Conservation (phyloP, 2,797 vertebrate species). For the Petrocephalus sullivani region DNA sequence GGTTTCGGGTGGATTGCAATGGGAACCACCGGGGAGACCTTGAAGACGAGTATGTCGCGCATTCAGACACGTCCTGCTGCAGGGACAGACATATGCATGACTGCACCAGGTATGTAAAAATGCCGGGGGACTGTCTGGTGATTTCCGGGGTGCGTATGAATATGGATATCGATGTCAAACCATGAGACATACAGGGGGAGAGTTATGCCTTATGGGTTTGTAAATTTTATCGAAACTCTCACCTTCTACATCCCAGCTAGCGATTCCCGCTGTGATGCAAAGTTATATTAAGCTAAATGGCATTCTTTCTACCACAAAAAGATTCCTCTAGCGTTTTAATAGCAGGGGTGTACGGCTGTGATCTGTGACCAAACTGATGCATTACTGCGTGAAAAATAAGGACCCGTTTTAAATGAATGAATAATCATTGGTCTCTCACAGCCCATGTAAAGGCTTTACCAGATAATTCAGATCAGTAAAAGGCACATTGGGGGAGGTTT, state of each 20-base stretch:
- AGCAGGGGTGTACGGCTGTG: constrained; percentile 29
- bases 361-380: constrained; percentile 5
- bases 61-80: constrained; percentile 37
- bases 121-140: constrained; percentile 25
- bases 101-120: constrained; percentile 43
- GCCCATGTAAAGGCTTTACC: constrained; percentile 22
- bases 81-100: constrained; percentile 45
- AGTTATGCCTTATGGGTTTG: constrained; percentile 63
- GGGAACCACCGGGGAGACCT: constrained; percentile 19
- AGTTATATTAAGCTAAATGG: constrained; percentile 58
- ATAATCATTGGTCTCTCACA: constrained; percentile 8
- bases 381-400: not conserved
- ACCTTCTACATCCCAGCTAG: constrained; percentile 81
- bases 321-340: constrained; percentile 43
- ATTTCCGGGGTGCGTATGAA: constrained; percentile 52
- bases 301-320: constrained; percentile 48
- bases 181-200: constrained; percentile 31
- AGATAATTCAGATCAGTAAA: constrained; percentile 37
- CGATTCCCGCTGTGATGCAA: constrained; percentile 73
- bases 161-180: constrained; percentile 59
- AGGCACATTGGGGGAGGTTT: constrained; percentile 16
- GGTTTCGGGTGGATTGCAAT: constrained; percentile 16
- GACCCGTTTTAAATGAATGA: constrained; percentile 29
- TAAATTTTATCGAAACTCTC: constrained; percentile 59
- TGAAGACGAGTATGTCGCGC: constrained; percentile 30